Conservation (phyloP, 2,888 invertebrate genomes). For the Hypercompe scribonia region DNA sequence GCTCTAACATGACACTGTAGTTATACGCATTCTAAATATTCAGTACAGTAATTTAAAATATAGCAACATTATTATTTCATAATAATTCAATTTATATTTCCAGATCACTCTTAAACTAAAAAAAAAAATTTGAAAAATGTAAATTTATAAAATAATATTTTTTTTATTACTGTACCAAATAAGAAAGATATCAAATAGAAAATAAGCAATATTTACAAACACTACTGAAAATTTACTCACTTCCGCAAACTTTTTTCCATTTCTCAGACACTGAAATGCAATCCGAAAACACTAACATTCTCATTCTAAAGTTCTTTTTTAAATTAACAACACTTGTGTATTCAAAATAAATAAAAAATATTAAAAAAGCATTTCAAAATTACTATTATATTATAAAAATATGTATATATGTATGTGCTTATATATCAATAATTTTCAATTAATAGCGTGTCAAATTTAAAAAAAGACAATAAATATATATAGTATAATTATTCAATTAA, state of each 20-base stretch:
- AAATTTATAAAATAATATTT: not conserved
- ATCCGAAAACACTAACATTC: conserved; percentile 82
- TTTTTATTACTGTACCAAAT: conserved; percentile 36
- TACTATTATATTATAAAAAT: conserved; percentile 10
- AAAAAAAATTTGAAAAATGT: not conserved
- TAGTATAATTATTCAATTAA: conserved; percentile 16
- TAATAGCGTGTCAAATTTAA: conserved; percentile 22
- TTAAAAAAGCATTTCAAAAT: conserved; percentile 37
- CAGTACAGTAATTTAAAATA: conserved; percentile 16
- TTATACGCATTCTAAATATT: conserved; percentile 7
- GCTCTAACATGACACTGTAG: conserved; percentile 32
- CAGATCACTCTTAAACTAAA: not conserved
- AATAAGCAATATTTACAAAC: conserved; percentile 69
- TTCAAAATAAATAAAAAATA: conserved; percentile 37
- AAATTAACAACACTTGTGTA: conserved; percentile 39
- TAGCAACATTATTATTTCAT: not conserved
- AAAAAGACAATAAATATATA: conserved; percentile 20
- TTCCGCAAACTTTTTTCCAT: conserved; percentile 85
- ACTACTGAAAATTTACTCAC: conserved; percentile 81
- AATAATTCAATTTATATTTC: not conserved
- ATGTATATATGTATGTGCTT: conserved; percentile 8
- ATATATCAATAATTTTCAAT: conserved; percentile 26
- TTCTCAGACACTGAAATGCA: conserved; percentile 85
- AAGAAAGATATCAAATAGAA: conserved; percentile 39
- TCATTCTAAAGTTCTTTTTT: conserved; percentile 60